A percentile compares a stretch with the other conserved stretches of the same genome.
phyloP scores from a whole-genome alignment of 1,140 invertebrate species.

The Aphelinus atriplicis region DNA sequence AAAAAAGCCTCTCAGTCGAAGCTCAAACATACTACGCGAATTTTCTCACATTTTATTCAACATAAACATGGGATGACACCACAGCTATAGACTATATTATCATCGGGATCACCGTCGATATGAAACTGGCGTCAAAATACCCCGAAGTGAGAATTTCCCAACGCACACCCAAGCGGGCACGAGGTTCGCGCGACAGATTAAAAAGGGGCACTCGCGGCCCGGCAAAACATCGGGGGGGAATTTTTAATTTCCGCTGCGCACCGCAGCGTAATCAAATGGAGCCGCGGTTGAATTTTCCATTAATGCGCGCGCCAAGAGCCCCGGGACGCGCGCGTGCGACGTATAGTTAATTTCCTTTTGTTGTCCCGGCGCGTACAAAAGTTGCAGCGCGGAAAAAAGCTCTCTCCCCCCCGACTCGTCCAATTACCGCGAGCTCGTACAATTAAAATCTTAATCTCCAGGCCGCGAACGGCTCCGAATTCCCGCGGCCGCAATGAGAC shows the following conservation, averaged over 20 bases:
- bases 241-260: constrained; percentile 24
- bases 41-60: no score
- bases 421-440: constrained; percentile 33
- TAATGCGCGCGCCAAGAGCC: not conserved
- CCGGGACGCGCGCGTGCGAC: not conserved
- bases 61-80: no score
- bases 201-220: not conserved
- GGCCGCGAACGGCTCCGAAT: constrained; percentile 10
- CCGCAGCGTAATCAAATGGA: constrained; percentile 22
- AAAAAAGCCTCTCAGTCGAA: no score
- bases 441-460: constrained; percentile 57
- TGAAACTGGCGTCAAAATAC: no score
- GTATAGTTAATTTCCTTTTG: constrained; percentile 25
- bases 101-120: no score
- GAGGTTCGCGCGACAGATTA: not conserved
- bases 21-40: no score
- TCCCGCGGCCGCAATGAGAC: constrained; percentile 22
- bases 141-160: no score
- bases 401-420: not conserved
- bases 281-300: constrained; percentile 29
- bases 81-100: no score
- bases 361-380: constrained; percentile 8
- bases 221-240: not conserved
- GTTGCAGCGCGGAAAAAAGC: not conserved
- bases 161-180: no score